Evolutionary conservation across 2,888 invertebrate species (phyloP).

Genomic region (Reticulitermes lucifugus): DNA sequence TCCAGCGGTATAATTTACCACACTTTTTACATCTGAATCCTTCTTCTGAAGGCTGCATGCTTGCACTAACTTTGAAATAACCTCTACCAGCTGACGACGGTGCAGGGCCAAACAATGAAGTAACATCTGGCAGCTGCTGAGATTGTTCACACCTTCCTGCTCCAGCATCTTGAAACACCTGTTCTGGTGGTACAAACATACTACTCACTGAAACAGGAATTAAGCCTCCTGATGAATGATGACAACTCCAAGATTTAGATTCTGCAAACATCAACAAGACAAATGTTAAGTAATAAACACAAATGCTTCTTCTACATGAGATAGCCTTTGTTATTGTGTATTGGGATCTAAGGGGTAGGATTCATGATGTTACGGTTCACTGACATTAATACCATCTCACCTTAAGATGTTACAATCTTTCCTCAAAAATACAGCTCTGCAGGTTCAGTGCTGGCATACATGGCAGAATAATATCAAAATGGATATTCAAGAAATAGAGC

Average conservation of each 20-base stretch:
- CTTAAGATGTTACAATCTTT: no score
- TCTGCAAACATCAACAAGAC: conserved; percentile 3
- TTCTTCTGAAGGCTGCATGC: background rate
- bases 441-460: no score
- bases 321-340: no score
- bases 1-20: conserved; percentile 33
- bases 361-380: no score
- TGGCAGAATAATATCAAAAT: no score
- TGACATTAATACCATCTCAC: no score
- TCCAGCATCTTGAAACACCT: conserved; percentile 8
- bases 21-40: conserved; percentile 24
- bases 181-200: background rate
- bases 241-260: background rate
- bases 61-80: background rate
- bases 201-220: background rate
- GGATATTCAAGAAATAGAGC: no score
- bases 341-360: no score
- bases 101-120: background rate
- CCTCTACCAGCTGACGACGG: background rate
- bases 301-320: no score
- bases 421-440: no score
- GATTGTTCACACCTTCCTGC: background rate
- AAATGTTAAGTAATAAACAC: no score
- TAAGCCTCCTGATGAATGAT: background rate
- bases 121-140: background rate